These are phyloP conservation scores for Gymnosoma rotundatum DNA, from an alignment of 2,888 invertebrate genomes.

Conservation along the genomic window DNA sequence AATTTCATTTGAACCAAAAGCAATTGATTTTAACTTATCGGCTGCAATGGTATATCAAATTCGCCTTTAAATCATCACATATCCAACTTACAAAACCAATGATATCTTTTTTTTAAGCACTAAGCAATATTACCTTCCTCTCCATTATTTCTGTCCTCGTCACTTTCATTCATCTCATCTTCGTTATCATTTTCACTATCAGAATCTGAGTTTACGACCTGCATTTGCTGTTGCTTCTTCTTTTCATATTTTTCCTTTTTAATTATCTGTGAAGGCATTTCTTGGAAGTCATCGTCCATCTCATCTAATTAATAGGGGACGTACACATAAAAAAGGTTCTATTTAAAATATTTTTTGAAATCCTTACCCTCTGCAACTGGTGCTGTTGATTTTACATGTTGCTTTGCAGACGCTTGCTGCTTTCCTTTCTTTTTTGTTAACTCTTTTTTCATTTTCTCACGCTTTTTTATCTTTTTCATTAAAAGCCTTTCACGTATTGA, in stretches of 20 bases:
- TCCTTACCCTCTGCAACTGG: conserved; percentile 69
- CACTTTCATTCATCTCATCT: background rate
- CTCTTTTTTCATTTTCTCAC: conserved; percentile 88
- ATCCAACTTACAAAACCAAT: conserved; percentile 36
- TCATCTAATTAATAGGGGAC: conserved; percentile 71
- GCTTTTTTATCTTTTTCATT: conserved; percentile 90
- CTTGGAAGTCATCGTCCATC: conserved; percentile 76
- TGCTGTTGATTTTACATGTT: conserved; percentile 24
- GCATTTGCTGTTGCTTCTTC: conserved; percentile 73
- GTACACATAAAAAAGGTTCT: conserved; percentile 1
- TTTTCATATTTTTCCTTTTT: conserved; percentile 71
- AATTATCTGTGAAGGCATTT: conserved; percentile 69
- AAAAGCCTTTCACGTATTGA: conserved; percentile 86
- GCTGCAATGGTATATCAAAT: conserved; percentile 83
- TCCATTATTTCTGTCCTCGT: conserved; percentile 55
- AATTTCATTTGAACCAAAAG: conserved; percentile 73
- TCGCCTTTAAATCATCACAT: conserved; percentile 85
- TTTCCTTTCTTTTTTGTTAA: conserved; percentile 85
- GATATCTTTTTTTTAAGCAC: too few species aligned
- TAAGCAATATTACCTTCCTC: conserved; percentile 42
- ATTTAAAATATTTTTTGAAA: background rate
- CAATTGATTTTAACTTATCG: conserved; percentile 75
- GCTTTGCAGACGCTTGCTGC: conserved; percentile 28
- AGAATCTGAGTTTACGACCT: conserved; percentile 77
- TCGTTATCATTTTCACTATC: conserved; percentile 71